phyloP scores from a whole-genome alignment of 1,140 invertebrate species.

The Formica selysi region DNA sequence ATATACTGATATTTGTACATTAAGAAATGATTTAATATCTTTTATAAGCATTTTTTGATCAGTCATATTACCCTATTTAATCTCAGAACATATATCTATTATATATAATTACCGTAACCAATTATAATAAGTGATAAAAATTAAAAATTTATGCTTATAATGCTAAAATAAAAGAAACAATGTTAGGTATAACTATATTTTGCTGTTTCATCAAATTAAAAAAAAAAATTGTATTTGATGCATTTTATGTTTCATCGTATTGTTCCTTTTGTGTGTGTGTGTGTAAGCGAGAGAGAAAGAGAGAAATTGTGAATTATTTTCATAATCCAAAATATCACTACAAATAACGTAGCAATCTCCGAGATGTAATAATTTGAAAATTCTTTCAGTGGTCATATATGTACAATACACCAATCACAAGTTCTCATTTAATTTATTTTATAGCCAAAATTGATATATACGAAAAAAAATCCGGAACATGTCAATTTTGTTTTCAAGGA shows the following conservation, averaged over 20 bases:
- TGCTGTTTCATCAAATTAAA: neutral
- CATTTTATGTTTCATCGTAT: neutral
- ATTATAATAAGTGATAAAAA: conserved; percentile 11
- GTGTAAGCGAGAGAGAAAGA: too few species aligned
- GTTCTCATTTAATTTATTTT: too few species aligned
- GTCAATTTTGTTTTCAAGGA: too few species aligned
- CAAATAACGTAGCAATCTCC: neutral
- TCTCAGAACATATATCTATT: neutral
- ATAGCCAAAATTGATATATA: too few species aligned
- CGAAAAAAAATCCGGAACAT: too few species aligned
- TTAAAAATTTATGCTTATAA: neutral
- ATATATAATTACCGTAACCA: neutral
- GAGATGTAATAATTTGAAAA: conserved; percentile 4
- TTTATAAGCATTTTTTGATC: neutral
- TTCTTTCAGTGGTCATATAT: neutral
- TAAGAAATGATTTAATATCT: neutral
- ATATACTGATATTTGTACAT: neutral
- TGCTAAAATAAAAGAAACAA: conserved; percentile 5
- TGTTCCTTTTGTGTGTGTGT: neutral
- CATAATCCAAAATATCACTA: neutral
- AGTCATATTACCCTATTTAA: conserved; percentile 14
- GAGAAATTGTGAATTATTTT: neutral
- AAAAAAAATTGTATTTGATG: neutral
- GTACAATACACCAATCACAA: too few species aligned
- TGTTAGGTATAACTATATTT: neutral